phyloP scores from a whole-genome alignment of 2,797 vertebrate species.

The Gouania willdenowi region DNA sequence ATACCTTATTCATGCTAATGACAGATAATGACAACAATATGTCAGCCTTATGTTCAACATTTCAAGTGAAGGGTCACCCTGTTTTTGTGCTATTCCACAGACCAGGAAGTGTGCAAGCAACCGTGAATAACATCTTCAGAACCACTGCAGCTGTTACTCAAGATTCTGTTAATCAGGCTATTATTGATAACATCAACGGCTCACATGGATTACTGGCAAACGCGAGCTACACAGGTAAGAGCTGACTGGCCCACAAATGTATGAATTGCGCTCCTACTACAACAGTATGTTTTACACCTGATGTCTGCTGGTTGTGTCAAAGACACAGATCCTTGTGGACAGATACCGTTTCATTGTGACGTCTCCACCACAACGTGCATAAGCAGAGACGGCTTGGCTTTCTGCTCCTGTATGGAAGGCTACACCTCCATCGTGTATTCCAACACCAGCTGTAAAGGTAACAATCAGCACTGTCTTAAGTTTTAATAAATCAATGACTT shows the following conservation, averaged over 20 bases:
- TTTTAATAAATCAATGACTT: no score
- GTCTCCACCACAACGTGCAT: slow-evolving; percentile 24
- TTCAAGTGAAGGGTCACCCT: no score
- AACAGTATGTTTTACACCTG: no score
- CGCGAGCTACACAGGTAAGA: slow-evolving; percentile 45
- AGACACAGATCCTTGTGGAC: slow-evolving; percentile 35
- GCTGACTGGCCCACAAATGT: background rate
- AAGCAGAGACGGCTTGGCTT: fast-evolving
- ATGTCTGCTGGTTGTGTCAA: no score
- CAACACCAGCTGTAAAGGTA: slow-evolving; percentile 65
- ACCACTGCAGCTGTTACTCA: slow-evolving; percentile 26
- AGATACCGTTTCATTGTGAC: slow-evolving; percentile 49
- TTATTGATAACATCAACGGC: background rate
- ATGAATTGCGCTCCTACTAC: no score
- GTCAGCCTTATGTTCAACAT: no score
- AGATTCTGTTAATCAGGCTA: background rate
- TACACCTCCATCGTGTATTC: slow-evolving; percentile 48
- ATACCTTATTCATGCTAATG: no score
- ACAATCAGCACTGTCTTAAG: no score
- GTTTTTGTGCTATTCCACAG: slow-evolving; percentile 37
- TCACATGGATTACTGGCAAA: background rate
- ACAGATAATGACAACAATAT: no score
- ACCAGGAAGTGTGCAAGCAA: slow-evolving; percentile 66
- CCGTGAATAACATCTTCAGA: slow-evolving; percentile 68
- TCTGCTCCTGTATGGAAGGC: slow-evolving; percentile 61